A percentile compares a stretch with the other conserved stretches of the same genome.
Evolutionary conservation across 2,888 invertebrate genomes (phyloP).

Genomic region (Aelia acuminata): DNA sequence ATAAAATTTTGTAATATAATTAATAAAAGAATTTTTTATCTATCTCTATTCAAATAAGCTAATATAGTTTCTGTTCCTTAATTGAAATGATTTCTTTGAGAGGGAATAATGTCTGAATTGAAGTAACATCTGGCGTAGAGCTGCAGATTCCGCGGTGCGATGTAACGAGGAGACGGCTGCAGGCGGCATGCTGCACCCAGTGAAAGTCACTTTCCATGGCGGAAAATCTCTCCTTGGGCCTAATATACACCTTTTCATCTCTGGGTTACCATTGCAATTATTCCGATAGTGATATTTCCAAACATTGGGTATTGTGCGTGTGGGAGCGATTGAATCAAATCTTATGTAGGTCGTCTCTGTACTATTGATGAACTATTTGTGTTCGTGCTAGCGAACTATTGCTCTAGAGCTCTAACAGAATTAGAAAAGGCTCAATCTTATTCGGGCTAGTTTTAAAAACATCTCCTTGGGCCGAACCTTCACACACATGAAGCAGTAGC

Average conservation of each 20-base stretch:
- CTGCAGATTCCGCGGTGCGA: neutral
- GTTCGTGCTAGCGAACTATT: no score
- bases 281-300: constrained; percentile 21
- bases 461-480: constrained; percentile 7
- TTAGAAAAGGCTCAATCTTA: constrained; percentile 9
- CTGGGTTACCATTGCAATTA: neutral
- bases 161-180: neutral
- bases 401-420: neutral
- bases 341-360: neutral
- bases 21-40: no score
- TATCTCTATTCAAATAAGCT: no score
- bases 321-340: neutral
- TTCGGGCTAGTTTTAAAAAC: neutral
- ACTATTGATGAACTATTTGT: no score
- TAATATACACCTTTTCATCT: constrained; percentile 23
- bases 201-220: constrained; percentile 42
- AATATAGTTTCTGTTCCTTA: no score
- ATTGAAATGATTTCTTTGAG: no score
- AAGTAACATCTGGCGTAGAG: no score
- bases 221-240: constrained; percentile 43
- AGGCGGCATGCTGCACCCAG: constrained; percentile 5
- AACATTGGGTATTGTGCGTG: neutral
- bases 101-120: no score
- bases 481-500: neutral
- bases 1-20: no score